Base-by-base conservation (phyloP, 2,797 vertebrate genomes). In the Xerus rutilus region DNA sequence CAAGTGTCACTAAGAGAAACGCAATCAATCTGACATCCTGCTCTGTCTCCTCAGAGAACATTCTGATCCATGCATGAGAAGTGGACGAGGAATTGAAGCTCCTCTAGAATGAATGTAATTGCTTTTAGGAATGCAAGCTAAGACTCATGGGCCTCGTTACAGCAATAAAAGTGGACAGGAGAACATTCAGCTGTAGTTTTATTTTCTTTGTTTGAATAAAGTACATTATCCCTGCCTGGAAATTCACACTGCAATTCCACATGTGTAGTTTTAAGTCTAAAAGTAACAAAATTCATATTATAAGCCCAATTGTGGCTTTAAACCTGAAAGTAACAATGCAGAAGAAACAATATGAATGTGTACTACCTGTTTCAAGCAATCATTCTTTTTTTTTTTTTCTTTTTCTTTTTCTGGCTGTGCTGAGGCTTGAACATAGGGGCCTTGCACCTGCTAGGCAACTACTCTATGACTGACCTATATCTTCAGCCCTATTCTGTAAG, bases 211-310 rank as follows among this genome's bases (percentile, higher is more conserved):
- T 20, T 82, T 86, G 88, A 95, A 28, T 86, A 91, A 94, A 52
- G 78, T 64, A 20, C 4, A 91, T 96, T 93, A 91, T 67, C 67
- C 91, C 32, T 39, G 73, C 45, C 11, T 89, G 23, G 32, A 65
- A 93, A 97, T 73, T 92, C 35, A 89, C 10, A 73, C 65, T 88
- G 95, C 23, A 93, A 70, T 62, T 86, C 28, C 57, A 70, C 43
- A 86, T 6, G 15, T 96, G 95, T 43, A 95, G 78, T 69, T 94
- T 59, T 73, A 43, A 76, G 96, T 96, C 72, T 74, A 57, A 95
- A 89, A 93, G 83, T 23, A 88, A 18, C 10, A 11, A 64, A 96
- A 83, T 35, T 94, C 64, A 95, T 45, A 76, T 72, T 95, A 54
- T 5, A 82, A 86, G 17, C 28, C 23, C 35, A 86, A 5, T 64